Base-by-base conservation (phyloP, 2,797 vertebrate species). In the Labeo calbasu region DNA sequence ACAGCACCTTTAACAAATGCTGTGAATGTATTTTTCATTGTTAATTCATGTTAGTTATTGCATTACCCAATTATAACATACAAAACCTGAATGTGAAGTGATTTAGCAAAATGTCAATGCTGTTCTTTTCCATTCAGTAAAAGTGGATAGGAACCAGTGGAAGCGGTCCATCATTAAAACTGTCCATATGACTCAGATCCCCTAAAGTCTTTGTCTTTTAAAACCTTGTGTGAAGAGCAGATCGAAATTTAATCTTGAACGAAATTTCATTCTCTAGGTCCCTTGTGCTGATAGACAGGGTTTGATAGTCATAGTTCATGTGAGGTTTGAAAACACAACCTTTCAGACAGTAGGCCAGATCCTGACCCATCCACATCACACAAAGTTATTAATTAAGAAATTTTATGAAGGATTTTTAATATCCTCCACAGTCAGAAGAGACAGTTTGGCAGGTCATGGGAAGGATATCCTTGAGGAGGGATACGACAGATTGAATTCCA, bases 381-480 rank as follows among this genome's bases (percentile, higher is more conserved):
- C 53, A 61, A 61, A 61, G 53, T 46, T 61, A 77, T 46, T 77
- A 61, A 46, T 77, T 61, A 46, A 19, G 14, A 76, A 1, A 70
- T 53, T 25, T 36, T 23, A 84, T 51, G 36, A 65, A 53, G 59
- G 51, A 61, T 19, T 83, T 78, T 69, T 28, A 61, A 51, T 79
- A 70, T 82, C 50, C 68, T 79, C 48, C 50, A 43, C 43, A 32
- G n/a, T 61, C 71, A 72, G 25, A 40, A 48, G 25, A 76, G 59
- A 57, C 17, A 3, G 11, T 46, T 51, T 79, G 50, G 43, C 65
- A 12, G 80, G 69, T 57, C 85, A 84, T 23, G 36, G 36, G 4
- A 79, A 88, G 83, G 81, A 90, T 83, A 90, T 89, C 90, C 89
- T 91, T 88, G 81, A 82, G 88, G 85, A 82, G 78, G 72, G 25